A percentile compares a stretch with the other conserved stretches of the same genome.
phyloP scores from a whole-genome alignment of 2,888 invertebrate genomes.

The Brenthis ino region DNA sequence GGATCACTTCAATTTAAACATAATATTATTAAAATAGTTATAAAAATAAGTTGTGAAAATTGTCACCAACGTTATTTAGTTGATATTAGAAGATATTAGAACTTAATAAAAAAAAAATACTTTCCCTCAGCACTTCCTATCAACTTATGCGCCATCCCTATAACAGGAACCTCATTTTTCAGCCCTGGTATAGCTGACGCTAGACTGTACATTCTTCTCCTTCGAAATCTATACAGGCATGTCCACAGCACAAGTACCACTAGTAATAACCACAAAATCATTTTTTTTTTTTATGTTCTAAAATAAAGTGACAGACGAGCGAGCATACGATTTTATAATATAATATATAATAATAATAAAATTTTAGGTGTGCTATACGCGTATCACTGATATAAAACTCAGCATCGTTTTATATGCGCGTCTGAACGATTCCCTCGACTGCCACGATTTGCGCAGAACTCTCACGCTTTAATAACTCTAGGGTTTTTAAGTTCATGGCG shows the following conservation, averaged over 20 bases:
- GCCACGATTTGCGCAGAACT: constrained; percentile 46
- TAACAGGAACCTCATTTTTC: constrained; percentile 50
- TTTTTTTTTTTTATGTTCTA: not conserved
- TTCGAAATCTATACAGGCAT: constrained; percentile 51
- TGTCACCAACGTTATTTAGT: too few species aligned
- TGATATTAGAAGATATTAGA: too few species aligned
- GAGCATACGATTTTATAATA: constrained; percentile 11
- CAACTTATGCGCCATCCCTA: constrained; percentile 57
- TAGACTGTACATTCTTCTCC: constrained; percentile 59
- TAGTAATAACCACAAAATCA: constrained; percentile 4
- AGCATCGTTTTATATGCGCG: constrained; percentile 41
- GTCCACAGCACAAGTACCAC: constrained; percentile 49
- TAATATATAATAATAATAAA: too few species aligned
- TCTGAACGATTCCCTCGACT: constrained; percentile 44
- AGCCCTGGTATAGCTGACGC: constrained; percentile 50
- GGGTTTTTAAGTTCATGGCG: constrained; percentile 57
- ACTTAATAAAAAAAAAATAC: constrained; percentile 23
- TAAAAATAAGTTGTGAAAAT: too few species aligned
- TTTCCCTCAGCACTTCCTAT: constrained; percentile 60
- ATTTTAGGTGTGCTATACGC: constrained; percentile 16
- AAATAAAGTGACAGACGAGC: constrained; percentile 14
- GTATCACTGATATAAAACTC: constrained; percentile 35
- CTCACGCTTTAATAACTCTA: constrained; percentile 37
- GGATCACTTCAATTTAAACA: too few species aligned
- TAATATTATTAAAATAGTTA: too few species aligned